Conservation (phyloP, 2,797 vertebrate species). For the Cirrhinus mrigala region DNA sequence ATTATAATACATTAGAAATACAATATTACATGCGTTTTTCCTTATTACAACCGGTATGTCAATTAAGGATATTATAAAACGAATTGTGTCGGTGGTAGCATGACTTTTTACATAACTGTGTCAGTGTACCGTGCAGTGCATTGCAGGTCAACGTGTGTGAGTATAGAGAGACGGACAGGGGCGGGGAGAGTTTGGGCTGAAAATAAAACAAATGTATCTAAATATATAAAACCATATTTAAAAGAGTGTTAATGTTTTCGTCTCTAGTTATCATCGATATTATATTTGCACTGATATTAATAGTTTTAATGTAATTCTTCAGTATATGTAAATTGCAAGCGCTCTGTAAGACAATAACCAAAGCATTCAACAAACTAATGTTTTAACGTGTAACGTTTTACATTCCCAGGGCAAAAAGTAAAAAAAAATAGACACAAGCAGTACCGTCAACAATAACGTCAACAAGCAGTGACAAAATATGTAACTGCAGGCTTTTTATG, state of each 20-base stretch:
- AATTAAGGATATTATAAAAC: neutral
- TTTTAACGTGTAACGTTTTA: neutral
- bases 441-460: neutral
- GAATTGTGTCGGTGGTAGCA: neutral
- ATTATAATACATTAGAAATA: neutral
- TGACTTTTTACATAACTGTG: slow-evolving; percentile 80
- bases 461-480: too few relatives aligned
- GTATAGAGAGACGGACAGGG: neutral
- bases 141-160: slow-evolving; percentile 76
- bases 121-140: slow-evolving; percentile 78
- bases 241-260: neutral
- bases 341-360: neutral
- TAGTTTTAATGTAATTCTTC: neutral
- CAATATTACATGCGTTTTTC: neutral
- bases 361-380: neutral
- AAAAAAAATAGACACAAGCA: neutral
- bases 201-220: neutral
- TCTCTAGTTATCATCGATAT: neutral
- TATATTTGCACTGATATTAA: neutral
- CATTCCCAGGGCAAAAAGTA: neutral
- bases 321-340: neutral
- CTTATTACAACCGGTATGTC: neutral
- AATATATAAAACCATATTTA: neutral
- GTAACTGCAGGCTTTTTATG: too few relatives aligned
- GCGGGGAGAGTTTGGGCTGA: neutral